Evolutionary conservation across 2,888 invertebrate genomes (phyloP).

Genomic region (Eilema sororculum): DNA sequence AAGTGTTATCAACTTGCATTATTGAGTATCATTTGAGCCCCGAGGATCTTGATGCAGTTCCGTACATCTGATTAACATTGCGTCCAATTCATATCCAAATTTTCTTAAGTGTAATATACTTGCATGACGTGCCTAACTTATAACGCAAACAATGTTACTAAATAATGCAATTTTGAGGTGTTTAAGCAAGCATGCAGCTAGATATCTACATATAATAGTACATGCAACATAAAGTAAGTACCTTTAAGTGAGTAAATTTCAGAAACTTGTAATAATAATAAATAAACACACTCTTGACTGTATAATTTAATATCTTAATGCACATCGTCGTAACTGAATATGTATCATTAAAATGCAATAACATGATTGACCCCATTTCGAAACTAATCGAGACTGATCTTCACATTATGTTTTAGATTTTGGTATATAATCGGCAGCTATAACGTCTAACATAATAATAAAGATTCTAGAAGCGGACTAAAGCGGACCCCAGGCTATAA

Average conservation of each 20-base stretch:
- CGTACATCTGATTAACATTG: no score
- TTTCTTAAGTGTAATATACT: no score
- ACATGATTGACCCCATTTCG: slow-evolving; percentile 12
- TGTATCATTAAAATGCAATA: slow-evolving; percentile 24
- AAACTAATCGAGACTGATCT: slow-evolving; percentile 2
- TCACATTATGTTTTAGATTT: background rate
- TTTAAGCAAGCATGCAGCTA: background rate
- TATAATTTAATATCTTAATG: slow-evolving; percentile 20
- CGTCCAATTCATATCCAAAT: no score
- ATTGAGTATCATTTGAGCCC: no score
- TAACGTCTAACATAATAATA: background rate
- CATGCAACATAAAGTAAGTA: background rate
- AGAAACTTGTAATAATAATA: slow-evolving; percentile 16
- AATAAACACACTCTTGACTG: background rate
- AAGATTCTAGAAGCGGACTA: no score
- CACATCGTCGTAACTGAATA: slow-evolving; percentile 14
- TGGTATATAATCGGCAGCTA: background rate
- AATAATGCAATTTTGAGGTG: background rate
- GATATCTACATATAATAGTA: background rate
- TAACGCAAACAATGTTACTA: background rate
- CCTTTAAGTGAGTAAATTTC: background rate
- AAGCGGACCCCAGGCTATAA: no score
- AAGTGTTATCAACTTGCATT: no score
- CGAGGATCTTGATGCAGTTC: no score
- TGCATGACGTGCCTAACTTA: no score